Conservation (phyloP, 1,140 invertebrate species). For the Dreissena rostriformis region DNA sequence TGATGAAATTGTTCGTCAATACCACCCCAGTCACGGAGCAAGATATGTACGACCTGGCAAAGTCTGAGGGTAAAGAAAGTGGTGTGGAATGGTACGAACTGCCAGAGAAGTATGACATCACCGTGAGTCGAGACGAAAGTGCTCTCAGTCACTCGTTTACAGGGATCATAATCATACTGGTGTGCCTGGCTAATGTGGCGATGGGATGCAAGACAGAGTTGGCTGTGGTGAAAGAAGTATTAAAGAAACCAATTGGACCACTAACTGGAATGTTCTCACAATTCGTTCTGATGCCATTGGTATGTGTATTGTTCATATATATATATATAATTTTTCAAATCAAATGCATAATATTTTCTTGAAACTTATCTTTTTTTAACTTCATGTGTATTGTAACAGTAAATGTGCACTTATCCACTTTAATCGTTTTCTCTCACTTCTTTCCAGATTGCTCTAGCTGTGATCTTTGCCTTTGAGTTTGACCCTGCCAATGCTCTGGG, state of each 20-base stretch:
- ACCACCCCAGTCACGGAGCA: conserved; percentile 19
- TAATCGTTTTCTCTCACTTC: not conserved
- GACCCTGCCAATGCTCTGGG: conserved; percentile 77
- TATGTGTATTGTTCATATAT: too few relatives aligned
- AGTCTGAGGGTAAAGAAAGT: conserved; percentile 12
- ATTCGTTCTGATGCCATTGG: conserved; percentile 82
- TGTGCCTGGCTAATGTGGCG: conserved; percentile 78
- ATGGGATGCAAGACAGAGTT: conserved; percentile 82
- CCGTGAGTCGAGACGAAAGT: conserved; percentile 67
- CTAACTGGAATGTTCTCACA: conserved; percentile 80
- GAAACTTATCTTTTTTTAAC: too few relatives aligned
- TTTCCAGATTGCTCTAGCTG: conserved; percentile 72
- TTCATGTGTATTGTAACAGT: too few relatives aligned
- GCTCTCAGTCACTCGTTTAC: conserved; percentile 76
- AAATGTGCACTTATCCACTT: too few relatives aligned
- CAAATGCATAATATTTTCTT: too few relatives aligned
- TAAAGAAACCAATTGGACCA: conserved; percentile 80
- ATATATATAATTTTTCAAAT: too few relatives aligned
- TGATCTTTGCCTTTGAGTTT: conserved; percentile 65
- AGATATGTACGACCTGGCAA: conserved; percentile 20
- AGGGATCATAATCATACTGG: conserved; percentile 72
- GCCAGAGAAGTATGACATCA: conserved; percentile 59
- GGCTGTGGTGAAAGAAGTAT: conserved; percentile 75
- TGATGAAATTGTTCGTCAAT: conserved; percentile 53
- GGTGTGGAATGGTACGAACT: conserved; percentile 55